phyloP scores from a whole-genome alignment of 23 tunicate genomes.

The Styela plicata region DNA sequence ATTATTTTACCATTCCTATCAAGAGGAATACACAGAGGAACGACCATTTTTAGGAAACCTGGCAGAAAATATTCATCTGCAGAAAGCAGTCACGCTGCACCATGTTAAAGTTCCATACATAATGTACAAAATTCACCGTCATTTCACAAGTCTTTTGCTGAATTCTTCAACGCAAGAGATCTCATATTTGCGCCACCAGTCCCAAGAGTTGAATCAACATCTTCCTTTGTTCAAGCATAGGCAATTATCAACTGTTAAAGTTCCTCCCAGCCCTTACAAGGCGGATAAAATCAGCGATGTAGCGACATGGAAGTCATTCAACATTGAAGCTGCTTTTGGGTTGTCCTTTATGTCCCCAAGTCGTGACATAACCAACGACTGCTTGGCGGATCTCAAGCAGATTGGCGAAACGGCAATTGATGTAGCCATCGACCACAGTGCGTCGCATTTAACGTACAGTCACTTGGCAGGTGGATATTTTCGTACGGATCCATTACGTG shows the following conservation, averaged over 20 bases:
- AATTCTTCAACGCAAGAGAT: slow-evolving; percentile 40
- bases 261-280: slow-evolving; percentile 23
- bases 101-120: slow-evolving; percentile 79
- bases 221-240: slow-evolving; percentile 20
- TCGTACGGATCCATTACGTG: slow-evolving; percentile 53
- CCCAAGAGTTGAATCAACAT: not conserved
- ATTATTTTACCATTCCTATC: slow-evolving; percentile 89
- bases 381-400: slow-evolving; percentile 84
- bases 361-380: slow-evolving; percentile 76
- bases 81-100: slow-evolving; percentile 76
- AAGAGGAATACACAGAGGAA: slow-evolving; percentile 85
- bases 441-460: slow-evolving; percentile 49
- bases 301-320: slow-evolving; percentile 55
- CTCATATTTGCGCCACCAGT: slow-evolving; percentile 11
- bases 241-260: not conserved
- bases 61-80: slow-evolving; percentile 73
- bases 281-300: slow-evolving; percentile 31
- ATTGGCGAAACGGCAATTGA: slow-evolving; percentile 74
- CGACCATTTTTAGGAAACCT: slow-evolving; percentile 83
- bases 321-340: slow-evolving; percentile 36
- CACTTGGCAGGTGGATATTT: slow-evolving; percentile 74
- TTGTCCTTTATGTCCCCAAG: slow-evolving; percentile 39
- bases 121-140: slow-evolving; percentile 88
- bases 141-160: slow-evolving; percentile 46
- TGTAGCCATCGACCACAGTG: slow-evolving; percentile 38